Base-by-base conservation (phyloP, 2,797 vertebrate species). In the Momotus momota region DNA sequence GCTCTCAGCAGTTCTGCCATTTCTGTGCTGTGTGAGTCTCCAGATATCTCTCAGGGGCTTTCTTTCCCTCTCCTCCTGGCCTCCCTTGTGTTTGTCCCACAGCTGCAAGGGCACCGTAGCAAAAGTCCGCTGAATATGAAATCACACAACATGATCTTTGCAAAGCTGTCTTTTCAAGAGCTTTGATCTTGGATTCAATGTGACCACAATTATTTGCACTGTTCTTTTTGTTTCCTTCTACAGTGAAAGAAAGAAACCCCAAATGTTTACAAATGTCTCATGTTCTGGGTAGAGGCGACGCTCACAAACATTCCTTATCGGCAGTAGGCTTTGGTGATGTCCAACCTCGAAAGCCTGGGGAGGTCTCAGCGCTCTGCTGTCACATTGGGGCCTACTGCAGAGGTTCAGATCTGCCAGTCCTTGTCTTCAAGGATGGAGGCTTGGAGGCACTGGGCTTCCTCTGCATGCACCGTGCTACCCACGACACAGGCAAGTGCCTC, bases 261-360 rank as follows among this genome's bases (percentile, higher is more conserved):
- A 43, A 81, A 11, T n/a, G 8, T 64, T 89, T 54, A 16, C 10
- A 23, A 19, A 10, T 75, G 0, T 43, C 72, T 61, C 17, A 9
- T 35, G 19, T 46, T 90, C 19, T 86, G 4, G 5, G 2, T 65
- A 27, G 9, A 60, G 11, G 17, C 33, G 12, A 18, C 8, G 14
- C 46, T 65, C 25, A n/a, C 1, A 33, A 25, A 25, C 9, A 29
- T 4, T 51, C 49, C 22, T 48, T 55, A 18, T 14, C 29, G 52
- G 19, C 27, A 25, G 52, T 18, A 75, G 33, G 27, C 45, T 58
- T 83, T 12, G 3, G 14, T 29, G 21, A 35, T n/a, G 22, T 27
- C 23, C 27, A 40, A 0, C 0, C 0, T 10, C 45, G 22, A 62
- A 86, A 72, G 35, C 31, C 33, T 54, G 49, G 12, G 29, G 14